Evolutionary conservation across 2,797 vertebrate genomes (phyloP), one percentile per base, ranked within the genome.

Genomic region (Gymnodraco acuticeps): DNA sequence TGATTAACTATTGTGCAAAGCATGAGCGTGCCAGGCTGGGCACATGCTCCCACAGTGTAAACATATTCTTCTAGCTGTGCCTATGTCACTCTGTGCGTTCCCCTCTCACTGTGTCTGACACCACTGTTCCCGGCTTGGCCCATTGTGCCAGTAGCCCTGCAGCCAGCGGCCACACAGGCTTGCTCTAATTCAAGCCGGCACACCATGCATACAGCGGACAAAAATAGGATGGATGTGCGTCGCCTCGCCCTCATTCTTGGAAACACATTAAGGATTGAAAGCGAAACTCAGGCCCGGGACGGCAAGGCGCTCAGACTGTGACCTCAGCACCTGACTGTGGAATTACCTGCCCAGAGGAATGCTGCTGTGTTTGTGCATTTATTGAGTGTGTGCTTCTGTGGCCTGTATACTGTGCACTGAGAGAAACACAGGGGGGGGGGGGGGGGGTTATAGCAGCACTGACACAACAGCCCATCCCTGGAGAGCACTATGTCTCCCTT

Each of bases 111-210:
- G 84, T 14, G 23, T 84, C 82, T 81, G 78, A 90, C 89, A 86
- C 86, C 78, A 48, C 84, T 72, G 75, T 81, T 81, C 76, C 67
- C 55, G 42, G 47, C 81, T 84, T 75, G 59, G 86, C 70, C 86
- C 78, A 70, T 88, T 80, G 85, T 92, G 88, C 87, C 85, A 87
- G 86, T 60, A 80, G 77, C 87, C 89, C 89, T 11, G 85, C 80
- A 87, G 91, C 85, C 82, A 87, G 79, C 62, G 73, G 78, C 89
- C 73, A 73, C 84, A 79, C 85, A 83, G 80, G 89, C 88, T 87
- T 60, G 4, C 69, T 74, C 91, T 94, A 92, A 95, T 94, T 89
- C 85, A 83, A 92, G 85, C 73, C 70, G 77, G 92, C 92, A 90
- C 80, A 73, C 80, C 87, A 81, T 78, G 85, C 87, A 92, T 94